Evolutionary conservation across 35 echinoderm and acorn worm genomes (phyloP).

Genomic region (Ophiothrix spiculata): DNA sequence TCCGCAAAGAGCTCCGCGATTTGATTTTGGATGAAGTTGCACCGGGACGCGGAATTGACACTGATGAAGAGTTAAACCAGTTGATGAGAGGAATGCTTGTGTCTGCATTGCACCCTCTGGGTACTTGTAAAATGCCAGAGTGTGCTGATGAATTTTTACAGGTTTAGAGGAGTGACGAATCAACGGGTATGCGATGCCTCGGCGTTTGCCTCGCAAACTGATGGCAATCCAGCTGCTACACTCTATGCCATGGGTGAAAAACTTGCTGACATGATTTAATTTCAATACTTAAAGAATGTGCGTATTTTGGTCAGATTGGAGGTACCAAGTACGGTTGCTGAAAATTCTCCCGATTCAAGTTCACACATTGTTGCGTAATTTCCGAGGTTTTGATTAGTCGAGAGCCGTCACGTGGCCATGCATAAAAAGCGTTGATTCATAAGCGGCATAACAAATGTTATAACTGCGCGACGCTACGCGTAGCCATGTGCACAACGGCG

Average conservation of each 20-base stretch:
- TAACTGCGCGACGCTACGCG: too few species aligned
- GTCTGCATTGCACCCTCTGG: conserved; percentile 31
- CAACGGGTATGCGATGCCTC: conserved; percentile 30
- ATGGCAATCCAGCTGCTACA: conserved; percentile 30
- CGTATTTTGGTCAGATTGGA: conserved; percentile 11
- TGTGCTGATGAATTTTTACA: conserved; percentile 32
- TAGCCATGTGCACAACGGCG: too few species aligned
- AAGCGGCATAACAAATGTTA: too few species aligned
- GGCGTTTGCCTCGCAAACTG: conserved; percentile 33
- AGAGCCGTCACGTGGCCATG: too few species aligned
- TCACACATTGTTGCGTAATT: too few species aligned
- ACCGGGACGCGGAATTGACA: conserved; percentile 16
- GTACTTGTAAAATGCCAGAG: conserved; percentile 47
- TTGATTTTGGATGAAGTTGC: conserved; percentile 31
- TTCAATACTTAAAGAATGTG: conserved; percentile 22
- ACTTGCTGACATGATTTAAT: conserved; percentile 29
- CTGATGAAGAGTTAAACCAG: conserved; percentile 21
- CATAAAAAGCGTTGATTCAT: too few species aligned
- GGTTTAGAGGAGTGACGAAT: conserved; percentile 19
- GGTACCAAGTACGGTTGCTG: conserved; percentile 3
- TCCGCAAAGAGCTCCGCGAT: not conserved
- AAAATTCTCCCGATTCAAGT: too few species aligned
- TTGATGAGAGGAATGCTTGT: conserved; percentile 43
- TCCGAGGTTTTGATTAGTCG: too few species aligned
- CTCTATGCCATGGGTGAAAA: conserved; percentile 38